Evolutionary conservation across 2,888 invertebrate species (phyloP).

Genomic region (Harpalus rubripes): DNA sequence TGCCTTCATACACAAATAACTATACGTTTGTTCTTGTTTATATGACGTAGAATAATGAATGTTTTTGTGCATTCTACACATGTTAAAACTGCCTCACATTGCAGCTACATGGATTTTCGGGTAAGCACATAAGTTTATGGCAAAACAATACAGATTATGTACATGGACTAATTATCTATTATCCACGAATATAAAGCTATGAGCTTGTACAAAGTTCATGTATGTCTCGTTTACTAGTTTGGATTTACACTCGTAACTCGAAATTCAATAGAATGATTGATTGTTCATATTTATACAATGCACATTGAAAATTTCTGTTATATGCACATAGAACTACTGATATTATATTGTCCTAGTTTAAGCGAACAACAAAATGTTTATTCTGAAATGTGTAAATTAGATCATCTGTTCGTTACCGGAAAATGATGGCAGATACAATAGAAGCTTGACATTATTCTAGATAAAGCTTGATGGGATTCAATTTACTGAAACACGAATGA

Average conservation of each 20-base stretch:
- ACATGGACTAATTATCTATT: conserved; percentile 21
- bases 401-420: neutral
- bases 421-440: neutral
- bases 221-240: conserved; percentile 20
- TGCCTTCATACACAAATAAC: neutral
- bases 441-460: neutral
- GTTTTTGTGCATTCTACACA: neutral
- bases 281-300: conserved; percentile 44
- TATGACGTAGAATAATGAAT: neutral
- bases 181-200: neutral
- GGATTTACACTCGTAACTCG: conserved; percentile 28
- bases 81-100: neutral
- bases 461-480: neutral
- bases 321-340: conserved; percentile 8
- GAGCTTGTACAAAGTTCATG: conserved; percentile 27
- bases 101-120: neutral
- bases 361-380: conserved; percentile 7
- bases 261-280: conserved; percentile 36
- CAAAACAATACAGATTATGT: neutral
- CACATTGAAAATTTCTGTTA: conserved; percentile 12
- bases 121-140: conserved; percentile 7
- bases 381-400: conserved; percentile 14
- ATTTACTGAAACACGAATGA: neutral
- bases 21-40: neutral
- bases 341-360: conserved; percentile 13